Base-by-base conservation (phyloP, 2,797 vertebrate species). In the Gastrophryne carolinensis region DNA sequence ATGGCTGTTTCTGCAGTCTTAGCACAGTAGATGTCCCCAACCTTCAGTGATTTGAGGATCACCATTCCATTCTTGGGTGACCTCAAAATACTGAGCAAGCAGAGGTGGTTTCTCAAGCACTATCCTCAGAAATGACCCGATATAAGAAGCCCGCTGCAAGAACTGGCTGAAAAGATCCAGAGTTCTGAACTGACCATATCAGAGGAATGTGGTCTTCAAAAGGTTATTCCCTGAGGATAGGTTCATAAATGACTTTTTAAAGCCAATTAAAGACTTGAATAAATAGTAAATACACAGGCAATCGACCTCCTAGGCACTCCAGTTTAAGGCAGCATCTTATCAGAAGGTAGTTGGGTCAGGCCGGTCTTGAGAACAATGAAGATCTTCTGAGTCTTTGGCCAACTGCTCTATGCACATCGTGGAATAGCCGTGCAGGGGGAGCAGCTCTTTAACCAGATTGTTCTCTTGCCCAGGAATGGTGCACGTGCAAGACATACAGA, bases 261-360 rank as follows among this genome's bases (percentile, higher is more conserved):
- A 80, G 84, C 85, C 80, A 84, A 87, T 84, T 87, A 30, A 37
- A 12, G 91, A 89, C 89, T 90, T 89, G 90, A 80, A n/a, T n/a
- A 83, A 64, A 85, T 84, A 88, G 89, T 84, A 87, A 86, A 54
- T 37, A 39, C 50, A 86, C 89, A 89, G 89, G 88, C 89, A 91
- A 89, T 87, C 82, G 82, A 86, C 86, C 89, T 89, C 87, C 88
- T 82, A 92, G 91, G 91, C 92, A 93, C 92, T 92, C 89, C 64
- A 88, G 89, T 91, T 91, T 94, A 93, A 94, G 92, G 92, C 92
- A 92, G 90, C 87, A 80, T 84, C 87, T 88, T 89, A 90, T 88
- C 84, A 85, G 88, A 83, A 90, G 90, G 89, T 88, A 87, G 88
- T 89, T 86, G 85, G 89, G 86, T 89, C 87, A 84, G 89, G 86